Evolutionary conservation across 2,113 vertebrate species (phyloP).

Genomic region (Montifringilla adamsi): DNA sequence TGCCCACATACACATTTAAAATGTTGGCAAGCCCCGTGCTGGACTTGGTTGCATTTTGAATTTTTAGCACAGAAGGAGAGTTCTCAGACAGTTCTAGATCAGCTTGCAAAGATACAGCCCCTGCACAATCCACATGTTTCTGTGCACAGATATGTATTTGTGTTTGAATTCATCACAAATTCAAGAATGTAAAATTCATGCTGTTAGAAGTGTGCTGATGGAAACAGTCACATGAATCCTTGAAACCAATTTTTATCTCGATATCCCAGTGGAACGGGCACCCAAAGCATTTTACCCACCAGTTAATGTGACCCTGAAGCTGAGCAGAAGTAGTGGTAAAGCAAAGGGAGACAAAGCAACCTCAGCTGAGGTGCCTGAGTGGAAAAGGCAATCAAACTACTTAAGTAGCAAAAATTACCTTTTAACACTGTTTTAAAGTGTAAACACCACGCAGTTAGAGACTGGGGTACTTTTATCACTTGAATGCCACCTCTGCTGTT

Average conservation of each 20-base stretch:
- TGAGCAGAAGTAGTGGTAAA: background rate
- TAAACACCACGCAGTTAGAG: background rate
- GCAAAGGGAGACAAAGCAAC: background rate
- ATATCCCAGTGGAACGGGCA: background rate
- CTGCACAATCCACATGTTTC: background rate
- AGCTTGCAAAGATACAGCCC: background rate
- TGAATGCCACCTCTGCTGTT: background rate
- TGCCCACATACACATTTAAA: accelerated
- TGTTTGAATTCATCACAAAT: background rate
- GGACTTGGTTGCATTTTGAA: background rate
- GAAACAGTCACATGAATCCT: background rate
- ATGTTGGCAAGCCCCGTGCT: background rate
- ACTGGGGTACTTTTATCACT: background rate
- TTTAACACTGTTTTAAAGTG: background rate
- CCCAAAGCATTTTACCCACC: background rate
- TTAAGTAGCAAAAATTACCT: background rate
- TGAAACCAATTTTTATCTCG: background rate
- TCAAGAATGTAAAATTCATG: background rate
- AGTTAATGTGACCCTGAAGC: background rate
- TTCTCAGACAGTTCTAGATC: background rate
- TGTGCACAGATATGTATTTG: background rate
- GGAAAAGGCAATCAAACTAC: background rate
- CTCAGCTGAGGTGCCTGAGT: background rate
- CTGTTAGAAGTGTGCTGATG: background rate
- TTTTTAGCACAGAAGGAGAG: background rate